Percentiles rank a stretch among this genome's conserved stretches.
Evolutionary conservation across 1,140 invertebrate species (phyloP).

Genomic region (Apolygus lucorum): DNA sequence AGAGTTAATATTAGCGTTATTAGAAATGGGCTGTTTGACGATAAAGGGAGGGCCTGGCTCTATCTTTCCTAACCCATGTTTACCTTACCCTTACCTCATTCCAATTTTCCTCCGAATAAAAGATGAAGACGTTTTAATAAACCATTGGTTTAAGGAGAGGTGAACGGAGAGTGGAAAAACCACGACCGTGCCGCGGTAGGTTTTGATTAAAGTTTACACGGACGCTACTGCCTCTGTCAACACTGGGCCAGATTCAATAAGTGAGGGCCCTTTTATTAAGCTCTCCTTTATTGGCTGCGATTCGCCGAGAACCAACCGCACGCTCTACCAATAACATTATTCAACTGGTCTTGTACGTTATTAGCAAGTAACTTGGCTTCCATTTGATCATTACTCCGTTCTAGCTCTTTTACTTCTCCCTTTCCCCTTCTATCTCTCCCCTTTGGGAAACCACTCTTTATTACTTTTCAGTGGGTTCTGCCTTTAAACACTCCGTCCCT

Average conservation of each 20-base stretch:
- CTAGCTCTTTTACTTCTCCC: slow-evolving; percentile 4
- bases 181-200: slow-evolving; percentile 28
- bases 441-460: slow-evolving; percentile 12
- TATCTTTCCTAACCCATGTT: slow-evolving; percentile 31
- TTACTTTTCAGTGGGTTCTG: slow-evolving; percentile 14
- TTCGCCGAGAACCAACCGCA: slow-evolving; percentile 21
- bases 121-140: slow-evolving; percentile 41
- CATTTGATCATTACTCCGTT: slow-evolving; percentile 7
- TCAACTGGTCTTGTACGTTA: slow-evolving; percentile 31
- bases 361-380: slow-evolving; percentile 30
- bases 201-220: slow-evolving; percentile 34
- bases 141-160: slow-evolving; percentile 36
- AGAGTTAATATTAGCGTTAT: slow-evolving; percentile 3
- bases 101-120: slow-evolving; percentile 41
- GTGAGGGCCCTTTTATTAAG: slow-evolving; percentile 29
- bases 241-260: slow-evolving; percentile 33
- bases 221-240: slow-evolving; percentile 26
- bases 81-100: slow-evolving; percentile 38
- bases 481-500: slow-evolving; percentile 19
- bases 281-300: slow-evolving; percentile 26
- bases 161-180: slow-evolving; percentile 28
- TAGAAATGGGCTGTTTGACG: slow-evolving; percentile 8
- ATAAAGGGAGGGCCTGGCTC: background rate
- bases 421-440: slow-evolving; percentile 19
- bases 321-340: slow-evolving; percentile 32